phyloP scores from a whole-genome alignment of 2,797 vertebrate species.

The Forpus xanthops region DNA sequence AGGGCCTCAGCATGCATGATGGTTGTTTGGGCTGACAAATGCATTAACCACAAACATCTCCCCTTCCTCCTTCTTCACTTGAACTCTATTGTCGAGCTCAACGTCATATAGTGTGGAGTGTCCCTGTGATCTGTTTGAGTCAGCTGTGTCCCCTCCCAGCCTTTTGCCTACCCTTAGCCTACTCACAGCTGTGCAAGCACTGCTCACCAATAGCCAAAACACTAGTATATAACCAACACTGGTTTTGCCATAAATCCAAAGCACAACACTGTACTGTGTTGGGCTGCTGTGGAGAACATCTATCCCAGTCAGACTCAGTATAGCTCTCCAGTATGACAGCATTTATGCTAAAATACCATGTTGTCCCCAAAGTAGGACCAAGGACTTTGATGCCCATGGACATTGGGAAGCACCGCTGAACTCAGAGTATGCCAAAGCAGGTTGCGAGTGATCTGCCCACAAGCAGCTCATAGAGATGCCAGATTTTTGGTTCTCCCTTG shows the following conservation, averaged over 20 bases:
- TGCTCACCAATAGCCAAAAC: not conserved
- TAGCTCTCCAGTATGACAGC: not conserved
- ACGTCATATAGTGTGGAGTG: not conserved
- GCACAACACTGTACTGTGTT: rapidly evolving
- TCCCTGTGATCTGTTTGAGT: not conserved
- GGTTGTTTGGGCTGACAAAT: not conserved
- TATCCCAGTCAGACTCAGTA: not conserved
- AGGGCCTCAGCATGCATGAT: rapidly evolving
- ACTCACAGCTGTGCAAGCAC: not conserved
- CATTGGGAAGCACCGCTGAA: not conserved
- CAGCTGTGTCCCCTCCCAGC: not conserved
- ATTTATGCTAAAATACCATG: not conserved
- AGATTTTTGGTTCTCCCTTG: not conserved
- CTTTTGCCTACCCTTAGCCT: not conserved
- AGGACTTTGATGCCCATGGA: not conserved
- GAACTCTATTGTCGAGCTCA: not conserved
- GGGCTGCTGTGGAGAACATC: not conserved
- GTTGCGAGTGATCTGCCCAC: not conserved
- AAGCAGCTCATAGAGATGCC: not conserved
- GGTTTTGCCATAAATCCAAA: not conserved
- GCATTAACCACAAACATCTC: not conserved
- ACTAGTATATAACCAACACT: rapidly evolving
- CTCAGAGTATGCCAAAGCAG: not conserved
- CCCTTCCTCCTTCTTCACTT: not conserved
- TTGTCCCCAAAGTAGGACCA: rapidly evolving